Base-by-base conservation (phyloP, 2,797 vertebrate species). In the Sphenopsis melanotis region DNA sequence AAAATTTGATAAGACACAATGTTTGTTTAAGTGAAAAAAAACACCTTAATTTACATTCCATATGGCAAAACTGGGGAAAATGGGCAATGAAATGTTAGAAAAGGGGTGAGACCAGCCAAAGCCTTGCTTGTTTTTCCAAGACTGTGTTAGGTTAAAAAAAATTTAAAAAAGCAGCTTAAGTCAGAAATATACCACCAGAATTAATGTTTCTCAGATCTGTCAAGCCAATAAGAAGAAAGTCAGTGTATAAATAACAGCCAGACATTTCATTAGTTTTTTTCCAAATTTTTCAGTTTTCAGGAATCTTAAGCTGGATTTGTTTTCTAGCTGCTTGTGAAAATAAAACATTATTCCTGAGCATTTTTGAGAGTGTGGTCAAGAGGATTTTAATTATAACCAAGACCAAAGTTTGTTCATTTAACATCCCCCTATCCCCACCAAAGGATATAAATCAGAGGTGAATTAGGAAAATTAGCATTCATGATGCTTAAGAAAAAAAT, bases 121-220 rank as follows among this genome's bases (percentile, higher is more conserved):
- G 60, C 42, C 76, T 96, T 96, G 90, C 82, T 97, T 94, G 75
- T 97, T 98, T 97, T 97, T 97, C 96, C 95, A 97, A 97, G 96
- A 83, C 83, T 83, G 63, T 46, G 64, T 93, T 93, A 96, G 78
- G 66, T 78, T 8, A 72, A 78, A 78, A 59, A 68, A 55, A 23
- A 34, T 7, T 56, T 4, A 23, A 92, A 29, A 93, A 93, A 63
- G 76, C 77, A 72, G 60, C 83, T 97, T 96, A 93, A 96, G 95
- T 97, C 86, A 94, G 95, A 97, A 97, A 95, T 97, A 95, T 34
- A 70, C 93, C 83, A 96, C 55, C 61, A 94, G 92, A 97, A 97
- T 94, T 90, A 96, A 92, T 41, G 65, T 52, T 96, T 88, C 78
- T 92, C 74, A 84, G 32, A 89, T 96, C 85, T 96, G 78, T 83